Conservation (phyloP, 1,140 invertebrate genomes). For the Hirudo medicinalis region DNA sequence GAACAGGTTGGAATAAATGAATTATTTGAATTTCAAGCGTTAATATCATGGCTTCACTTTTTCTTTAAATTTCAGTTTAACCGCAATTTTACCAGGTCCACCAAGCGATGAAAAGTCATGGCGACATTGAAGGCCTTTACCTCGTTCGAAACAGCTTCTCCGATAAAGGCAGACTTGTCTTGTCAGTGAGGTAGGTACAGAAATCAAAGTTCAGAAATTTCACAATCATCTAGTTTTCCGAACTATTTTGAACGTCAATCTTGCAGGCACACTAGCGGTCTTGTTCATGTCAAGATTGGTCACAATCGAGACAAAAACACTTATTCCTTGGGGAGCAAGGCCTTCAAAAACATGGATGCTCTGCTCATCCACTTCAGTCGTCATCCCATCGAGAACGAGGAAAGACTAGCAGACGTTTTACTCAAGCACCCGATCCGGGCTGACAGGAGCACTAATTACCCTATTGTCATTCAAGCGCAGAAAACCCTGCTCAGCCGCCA, state of each 20-base stretch:
- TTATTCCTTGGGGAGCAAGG: background rate
- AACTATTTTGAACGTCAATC: background rate
- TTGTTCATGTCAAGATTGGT: background rate
- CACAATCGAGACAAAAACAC: background rate
- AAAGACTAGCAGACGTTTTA: background rate
- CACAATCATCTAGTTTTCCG: background rate
- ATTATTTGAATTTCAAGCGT: no score
- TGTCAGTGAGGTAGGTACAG: background rate
- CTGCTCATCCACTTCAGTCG: background rate
- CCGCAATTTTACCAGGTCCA: background rate
- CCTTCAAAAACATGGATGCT: background rate
- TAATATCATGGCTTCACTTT: no score
- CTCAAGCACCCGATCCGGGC: background rate
- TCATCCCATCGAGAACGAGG: background rate
- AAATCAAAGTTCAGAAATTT: background rate
- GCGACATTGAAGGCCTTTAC: background rate
- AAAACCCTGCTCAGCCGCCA: background rate
- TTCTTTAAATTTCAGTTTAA: background rate
- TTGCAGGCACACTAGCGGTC: background rate
- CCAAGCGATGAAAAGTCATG: background rate
- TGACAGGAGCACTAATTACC: no score
- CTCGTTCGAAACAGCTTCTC: constrained; percentile 1
- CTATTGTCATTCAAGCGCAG: background rate
- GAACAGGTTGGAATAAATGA: no score
- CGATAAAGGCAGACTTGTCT: background rate